Percentiles rank a stretch among this genome's conserved stretches.
Conservation (phyloP, 2,113 vertebrate genomes). For the Oxygymnocypris stewartii region DNA sequence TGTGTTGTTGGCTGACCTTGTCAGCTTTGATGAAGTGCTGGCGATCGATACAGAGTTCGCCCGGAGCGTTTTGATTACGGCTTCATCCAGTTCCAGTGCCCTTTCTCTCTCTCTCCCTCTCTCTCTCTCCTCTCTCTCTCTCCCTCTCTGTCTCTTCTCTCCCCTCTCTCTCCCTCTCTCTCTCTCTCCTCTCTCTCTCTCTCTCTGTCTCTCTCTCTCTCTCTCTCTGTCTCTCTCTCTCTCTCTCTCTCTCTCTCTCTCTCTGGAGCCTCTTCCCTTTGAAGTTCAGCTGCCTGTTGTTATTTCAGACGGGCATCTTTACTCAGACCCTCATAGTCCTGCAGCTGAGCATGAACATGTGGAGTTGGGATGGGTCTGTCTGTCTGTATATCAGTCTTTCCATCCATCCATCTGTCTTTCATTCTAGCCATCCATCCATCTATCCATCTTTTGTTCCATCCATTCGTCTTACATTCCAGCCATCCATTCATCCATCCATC, state of each 20-base stretch:
- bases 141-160: too few relatives aligned
- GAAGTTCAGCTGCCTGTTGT: conserved; percentile 38
- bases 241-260: too few relatives aligned
- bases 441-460: too few relatives aligned
- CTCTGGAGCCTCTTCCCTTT: conserved; percentile 42
- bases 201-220: too few relatives aligned
- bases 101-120: conserved; percentile 51
- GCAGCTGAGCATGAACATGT: conserved; percentile 6
- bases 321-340: conserved; percentile 10
- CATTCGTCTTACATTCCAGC: accelerated
- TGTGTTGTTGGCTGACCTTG: conserved; percentile 58
- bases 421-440: too few relatives aligned
- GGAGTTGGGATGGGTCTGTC: not conserved
- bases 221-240: too few relatives aligned
- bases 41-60: conserved; percentile 55
- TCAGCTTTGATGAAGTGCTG: conserved; percentile 68
- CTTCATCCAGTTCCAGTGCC: conserved; percentile 59
- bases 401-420: not conserved
- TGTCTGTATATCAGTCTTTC: not conserved
- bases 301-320: conserved; percentile 34
- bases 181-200: too few relatives aligned
- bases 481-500: accelerated
- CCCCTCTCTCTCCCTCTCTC: too few relatives aligned
- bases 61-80: conserved; percentile 58
- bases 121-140: too few relatives aligned